Evolutionary conservation across 2,113 vertebrate genomes (phyloP).

Genomic region (Eurystomus gularis): DNA sequence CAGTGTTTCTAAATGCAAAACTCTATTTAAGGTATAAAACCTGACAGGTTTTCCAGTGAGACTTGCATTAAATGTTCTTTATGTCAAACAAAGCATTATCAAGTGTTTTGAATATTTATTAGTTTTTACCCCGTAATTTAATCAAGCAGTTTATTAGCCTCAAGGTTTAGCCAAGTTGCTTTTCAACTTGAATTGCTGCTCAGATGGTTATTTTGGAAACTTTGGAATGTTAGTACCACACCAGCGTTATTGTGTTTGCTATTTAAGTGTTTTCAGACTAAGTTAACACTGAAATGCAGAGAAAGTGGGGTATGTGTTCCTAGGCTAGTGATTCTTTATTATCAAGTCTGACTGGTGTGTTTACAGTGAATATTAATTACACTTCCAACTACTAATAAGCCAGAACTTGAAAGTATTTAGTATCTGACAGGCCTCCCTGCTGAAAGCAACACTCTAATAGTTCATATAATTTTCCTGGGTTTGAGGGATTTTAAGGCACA

Average conservation of each 20-base stretch:
- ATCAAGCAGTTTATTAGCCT: slow-evolving; percentile 70
- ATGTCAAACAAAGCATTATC: slow-evolving; percentile 71
- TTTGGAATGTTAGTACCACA: slow-evolving; percentile 53
- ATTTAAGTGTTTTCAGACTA: slow-evolving; percentile 44
- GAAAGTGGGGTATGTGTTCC: slow-evolving; percentile 29
- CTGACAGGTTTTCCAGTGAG: slow-evolving; percentile 65
- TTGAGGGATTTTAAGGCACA: neutral
- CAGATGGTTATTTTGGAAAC: slow-evolving; percentile 71
- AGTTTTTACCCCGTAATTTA: slow-evolving; percentile 73
- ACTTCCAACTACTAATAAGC: slow-evolving; percentile 33
- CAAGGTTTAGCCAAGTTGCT: slow-evolving; percentile 63
- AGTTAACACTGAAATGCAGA: slow-evolving; percentile 36
- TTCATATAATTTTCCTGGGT: neutral
- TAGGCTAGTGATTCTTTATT: slow-evolving; percentile 54
- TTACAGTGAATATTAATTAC: slow-evolving; percentile 71
- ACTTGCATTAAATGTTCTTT: slow-evolving; percentile 67
- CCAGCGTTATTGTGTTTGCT: slow-evolving; percentile 12
- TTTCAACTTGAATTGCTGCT: slow-evolving; percentile 68
- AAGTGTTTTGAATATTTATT: slow-evolving; percentile 75
- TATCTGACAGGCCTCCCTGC: slow-evolving; percentile 13
- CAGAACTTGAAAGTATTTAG: slow-evolving; percentile 8
- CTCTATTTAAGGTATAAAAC: slow-evolving; percentile 66
- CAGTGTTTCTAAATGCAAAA: slow-evolving; percentile 65
- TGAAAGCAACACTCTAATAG: neutral
- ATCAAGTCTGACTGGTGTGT: slow-evolving; percentile 61